Evolutionary conservation across 2,113 vertebrate genomes (phyloP).

Genomic region (Tachysurus fulvidraco): DNA sequence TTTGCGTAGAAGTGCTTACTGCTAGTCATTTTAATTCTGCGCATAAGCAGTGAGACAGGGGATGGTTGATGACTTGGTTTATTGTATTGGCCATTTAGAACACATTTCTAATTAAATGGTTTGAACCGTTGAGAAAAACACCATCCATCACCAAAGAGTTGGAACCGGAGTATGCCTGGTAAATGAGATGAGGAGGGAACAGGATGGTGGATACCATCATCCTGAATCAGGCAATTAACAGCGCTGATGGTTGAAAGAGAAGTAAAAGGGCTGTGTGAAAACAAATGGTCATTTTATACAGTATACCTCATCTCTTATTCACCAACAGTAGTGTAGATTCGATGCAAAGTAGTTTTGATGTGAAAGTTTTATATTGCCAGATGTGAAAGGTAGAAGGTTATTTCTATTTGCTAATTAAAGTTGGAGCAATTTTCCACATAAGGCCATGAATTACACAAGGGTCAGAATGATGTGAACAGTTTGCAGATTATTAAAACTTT

Average conservation of each 20-base stretch:
- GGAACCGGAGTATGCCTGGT: not conserved
- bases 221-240: constrained; percentile 13
- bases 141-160: constrained; percentile 13
- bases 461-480: not conserved
- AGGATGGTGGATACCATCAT: not conserved
- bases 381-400: not conserved
- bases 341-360: not conserved
- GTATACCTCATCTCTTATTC: not conserved
- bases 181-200: not conserved
- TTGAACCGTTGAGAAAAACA: constrained; percentile 10
- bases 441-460: not conserved
- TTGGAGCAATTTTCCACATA: not conserved
- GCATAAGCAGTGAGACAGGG: not conserved
- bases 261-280: not conserved
- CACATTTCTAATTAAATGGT: constrained; percentile 19
- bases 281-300: not conserved
- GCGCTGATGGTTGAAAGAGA: constrained; percentile 36
- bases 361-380: not conserved
- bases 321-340: not conserved
- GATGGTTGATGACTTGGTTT: constrained; percentile 3
- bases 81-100: constrained; percentile 16
- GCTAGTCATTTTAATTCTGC: not conserved
- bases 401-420: not conserved
- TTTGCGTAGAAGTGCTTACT: not conserved
- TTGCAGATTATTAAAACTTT: not conserved